phyloP scores from a whole-genome alignment of 2,888 invertebrate genomes.

The Agrochola litura region DNA sequence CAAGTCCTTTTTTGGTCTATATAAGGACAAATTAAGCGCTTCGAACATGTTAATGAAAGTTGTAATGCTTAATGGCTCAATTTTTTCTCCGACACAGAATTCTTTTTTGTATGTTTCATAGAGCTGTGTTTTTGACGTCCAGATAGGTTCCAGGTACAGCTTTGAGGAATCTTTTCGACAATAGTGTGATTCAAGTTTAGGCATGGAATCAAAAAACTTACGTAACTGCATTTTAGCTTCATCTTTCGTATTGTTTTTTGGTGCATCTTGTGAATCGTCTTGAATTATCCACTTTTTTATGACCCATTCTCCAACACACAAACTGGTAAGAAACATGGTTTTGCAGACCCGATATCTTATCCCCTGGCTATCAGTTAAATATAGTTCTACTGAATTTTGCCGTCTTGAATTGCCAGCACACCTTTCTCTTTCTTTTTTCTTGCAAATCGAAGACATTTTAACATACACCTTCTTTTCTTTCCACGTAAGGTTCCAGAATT shows the following conservation, averaged over 20 bases:
- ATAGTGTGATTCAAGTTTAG: constrained; percentile 33
- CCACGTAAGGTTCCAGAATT: constrained; percentile 1
- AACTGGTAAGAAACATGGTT: not conserved
- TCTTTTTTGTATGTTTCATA: not conserved
- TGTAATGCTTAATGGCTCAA: constrained; percentile 1
- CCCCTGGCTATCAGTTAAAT: constrained; percentile 2
- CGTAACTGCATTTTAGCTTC: constrained; percentile 20
- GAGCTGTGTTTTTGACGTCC: constrained; percentile 17
- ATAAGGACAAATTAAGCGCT: constrained; percentile 1
- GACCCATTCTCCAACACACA: constrained; percentile 16
- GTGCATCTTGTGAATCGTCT: constrained; percentile 20
- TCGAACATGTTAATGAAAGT: not conserved
- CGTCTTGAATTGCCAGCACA: constrained; percentile 29
- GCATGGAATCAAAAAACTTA: constrained; percentile 3
- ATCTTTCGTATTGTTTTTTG: constrained; percentile 29
- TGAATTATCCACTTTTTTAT: constrained; percentile 27
- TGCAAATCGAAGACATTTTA: constrained; percentile 28
- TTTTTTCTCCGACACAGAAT: constrained; percentile 6
- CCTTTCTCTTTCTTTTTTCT: constrained; percentile 24
- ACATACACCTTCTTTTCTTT: constrained; percentile 20
- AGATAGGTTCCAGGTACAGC: constrained; percentile 30
- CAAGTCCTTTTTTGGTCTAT: constrained; percentile 6
- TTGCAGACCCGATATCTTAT: not conserved
- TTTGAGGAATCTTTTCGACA: constrained; percentile 20
- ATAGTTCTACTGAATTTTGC: constrained; percentile 30